Percentiles rank a stretch among this genome's conserved stretches.
phyloP scores from a whole-genome alignment of 2,113 vertebrate genomes.

The Cololabis saira region DNA sequence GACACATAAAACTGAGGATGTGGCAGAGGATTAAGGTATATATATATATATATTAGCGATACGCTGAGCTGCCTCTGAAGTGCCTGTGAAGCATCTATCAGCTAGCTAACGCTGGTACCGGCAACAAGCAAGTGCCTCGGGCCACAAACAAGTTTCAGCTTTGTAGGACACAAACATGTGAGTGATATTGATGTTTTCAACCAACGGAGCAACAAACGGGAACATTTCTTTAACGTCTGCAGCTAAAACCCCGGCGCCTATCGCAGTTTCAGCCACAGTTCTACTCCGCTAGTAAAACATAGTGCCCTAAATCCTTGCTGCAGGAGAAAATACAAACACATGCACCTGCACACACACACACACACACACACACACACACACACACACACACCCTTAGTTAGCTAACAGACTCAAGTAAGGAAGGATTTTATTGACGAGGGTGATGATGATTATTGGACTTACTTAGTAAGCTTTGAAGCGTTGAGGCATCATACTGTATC shows the following conservation, averaged over 20 bases:
- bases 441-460: conserved; percentile 49
- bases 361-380: not conserved
- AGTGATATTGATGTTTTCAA: not conserved
- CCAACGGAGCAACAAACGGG: not conserved
- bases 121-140: no score
- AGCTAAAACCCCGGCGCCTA: no score
- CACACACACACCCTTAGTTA: not conserved
- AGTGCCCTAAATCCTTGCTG: no score
- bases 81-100: no score
- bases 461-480: conserved; percentile 41
- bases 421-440: conserved; percentile 33
- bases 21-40: no score
- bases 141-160: not conserved
- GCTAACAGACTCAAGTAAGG: conserved; percentile 22
- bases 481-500: conserved; percentile 29
- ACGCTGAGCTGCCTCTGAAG: no score
- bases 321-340: no score
- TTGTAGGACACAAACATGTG: not conserved
- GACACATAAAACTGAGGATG: no score
- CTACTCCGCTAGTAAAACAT: not conserved
- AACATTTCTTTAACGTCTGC: not conserved
- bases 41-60: no score
- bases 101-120: no score
- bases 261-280: not conserved
- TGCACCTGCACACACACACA: not conserved